Percentiles rank a stretch among this genome's conserved stretches.
phyloP scores from a whole-genome alignment of 2,888 invertebrate species.

The Congeria kusceri region DNA sequence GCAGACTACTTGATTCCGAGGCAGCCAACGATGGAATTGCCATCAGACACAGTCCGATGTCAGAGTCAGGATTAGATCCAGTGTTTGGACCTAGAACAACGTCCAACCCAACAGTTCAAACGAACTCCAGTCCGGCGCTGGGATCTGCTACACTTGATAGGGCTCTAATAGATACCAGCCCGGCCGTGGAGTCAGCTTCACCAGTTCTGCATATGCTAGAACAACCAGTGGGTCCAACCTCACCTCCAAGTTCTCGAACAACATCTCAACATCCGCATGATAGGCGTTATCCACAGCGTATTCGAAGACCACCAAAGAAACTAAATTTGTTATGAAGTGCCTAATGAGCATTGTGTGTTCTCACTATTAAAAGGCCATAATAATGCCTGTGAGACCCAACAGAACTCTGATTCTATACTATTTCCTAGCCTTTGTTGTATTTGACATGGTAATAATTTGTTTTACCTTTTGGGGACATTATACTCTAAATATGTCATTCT shows the following conservation, averaged over 20 bases:
- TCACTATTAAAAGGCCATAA: conserved; percentile 11
- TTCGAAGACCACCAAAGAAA: too few relatives aligned
- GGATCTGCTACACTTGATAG: background rate
- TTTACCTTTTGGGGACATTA: too few relatives aligned
- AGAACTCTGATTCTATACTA: conserved; percentile 5
- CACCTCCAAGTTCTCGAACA: too few relatives aligned
- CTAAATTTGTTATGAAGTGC: background rate
- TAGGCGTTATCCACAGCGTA: too few relatives aligned
- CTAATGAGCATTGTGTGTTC: background rate
- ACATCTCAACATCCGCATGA: too few relatives aligned
- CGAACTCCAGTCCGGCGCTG: too few relatives aligned
- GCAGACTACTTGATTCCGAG: conserved; percentile 8
- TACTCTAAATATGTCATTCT: too few relatives aligned
- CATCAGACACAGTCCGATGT: background rate
- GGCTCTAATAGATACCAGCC: background rate
- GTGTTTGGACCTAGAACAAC: background rate
- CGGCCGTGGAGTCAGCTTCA: background rate
- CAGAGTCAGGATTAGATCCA: background rate
- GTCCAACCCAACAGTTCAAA: too few relatives aligned
- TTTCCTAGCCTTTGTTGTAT: too few relatives aligned
- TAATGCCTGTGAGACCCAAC: too few relatives aligned
- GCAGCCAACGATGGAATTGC: background rate
- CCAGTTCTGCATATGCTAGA: background rate
- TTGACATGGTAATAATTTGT: too few relatives aligned
- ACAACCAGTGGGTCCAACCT: background rate